Evolutionary conservation across 2,113 vertebrate species (phyloP), one percentile per base, ranked within the genome.

Genomic region (Loxodonta africana): DNA sequence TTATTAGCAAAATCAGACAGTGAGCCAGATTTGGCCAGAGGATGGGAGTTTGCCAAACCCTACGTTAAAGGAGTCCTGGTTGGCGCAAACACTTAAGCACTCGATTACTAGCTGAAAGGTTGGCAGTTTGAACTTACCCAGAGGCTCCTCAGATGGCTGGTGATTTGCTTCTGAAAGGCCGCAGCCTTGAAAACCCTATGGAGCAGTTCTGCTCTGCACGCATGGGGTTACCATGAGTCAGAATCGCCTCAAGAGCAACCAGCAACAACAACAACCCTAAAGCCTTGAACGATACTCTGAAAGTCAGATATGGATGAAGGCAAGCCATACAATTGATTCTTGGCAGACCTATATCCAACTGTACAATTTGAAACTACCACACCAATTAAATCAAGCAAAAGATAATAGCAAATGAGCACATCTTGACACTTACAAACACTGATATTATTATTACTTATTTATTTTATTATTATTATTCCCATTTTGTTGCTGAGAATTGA

Each of bases 401-500:
- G 44, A 41, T 23, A 67, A 86, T 2, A 65, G 25, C 28, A 77
- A 63, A 65, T 67, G 20, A 84, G 12, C 33, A 4, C 53, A 18
- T 77, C 17, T 93, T 85, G 25, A 74, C 30, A 15, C 14, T 77
- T 69, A 44, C 9, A 93, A 92, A 28, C 15, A 65, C 23, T 37
- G 5, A 7, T 67, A 26, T 6, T 46, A 41, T 71, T 37, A 78
- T 21, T 30, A 30, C 17, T 67, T 51, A 8, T 6, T 73, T 51
- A 8, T 6, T 73, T 74, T 83, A 71, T 83, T 83, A 46, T 57
- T 76, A 25, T 65, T 37, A 73, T 87, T 95, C 51, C 33, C 60
- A 83, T 78, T 86, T 95, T 89, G 30, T 60, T 44, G 0, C 12
- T 78, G 46, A 93, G 60, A 84, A 76, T 84, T 76, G 48, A 88